phyloP scores from a whole-genome alignment of 1,140 invertebrate species.

The Acromyrmex echinatior region DNA sequence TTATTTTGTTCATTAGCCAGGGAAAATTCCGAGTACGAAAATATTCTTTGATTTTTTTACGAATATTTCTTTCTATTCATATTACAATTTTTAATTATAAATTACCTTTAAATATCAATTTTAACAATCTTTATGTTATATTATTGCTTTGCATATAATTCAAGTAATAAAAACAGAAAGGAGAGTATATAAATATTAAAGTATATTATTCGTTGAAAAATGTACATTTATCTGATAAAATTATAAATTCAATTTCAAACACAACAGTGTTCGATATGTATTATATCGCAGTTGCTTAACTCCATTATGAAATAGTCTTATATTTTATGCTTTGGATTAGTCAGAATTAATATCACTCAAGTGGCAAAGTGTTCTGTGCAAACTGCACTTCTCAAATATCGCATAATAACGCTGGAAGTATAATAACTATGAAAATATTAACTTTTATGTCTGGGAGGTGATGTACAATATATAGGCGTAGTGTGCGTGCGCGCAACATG shows the following conservation, averaged over 20 bases:
- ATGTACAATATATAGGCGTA: conserved; percentile 33
- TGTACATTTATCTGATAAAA: neutral
- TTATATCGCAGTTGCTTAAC: neutral
- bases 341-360: conserved; percentile 17
- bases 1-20: no score
- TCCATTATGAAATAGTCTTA: neutral
- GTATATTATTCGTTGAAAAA: neutral
- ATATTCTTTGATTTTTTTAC: no score
- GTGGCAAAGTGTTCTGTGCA: neutral
- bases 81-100: no score
- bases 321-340: neutral
- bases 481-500: conserved; percentile 53
- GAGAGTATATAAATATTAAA: neutral
- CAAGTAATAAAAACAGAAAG: neutral
- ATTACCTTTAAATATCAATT: no score
- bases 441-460: conserved; percentile 18
- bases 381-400: conserved; percentile 25
- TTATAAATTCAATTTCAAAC: neutral
- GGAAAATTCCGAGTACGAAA: no score
- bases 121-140: no score
- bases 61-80: no score
- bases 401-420: conserved; percentile 20
- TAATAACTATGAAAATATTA: conserved; percentile 59
- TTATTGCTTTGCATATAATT: neutral
- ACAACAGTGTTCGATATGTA: neutral